Conservation (phyloP, 2,888 invertebrate species). For the Teleogryllus oceanicus region DNA sequence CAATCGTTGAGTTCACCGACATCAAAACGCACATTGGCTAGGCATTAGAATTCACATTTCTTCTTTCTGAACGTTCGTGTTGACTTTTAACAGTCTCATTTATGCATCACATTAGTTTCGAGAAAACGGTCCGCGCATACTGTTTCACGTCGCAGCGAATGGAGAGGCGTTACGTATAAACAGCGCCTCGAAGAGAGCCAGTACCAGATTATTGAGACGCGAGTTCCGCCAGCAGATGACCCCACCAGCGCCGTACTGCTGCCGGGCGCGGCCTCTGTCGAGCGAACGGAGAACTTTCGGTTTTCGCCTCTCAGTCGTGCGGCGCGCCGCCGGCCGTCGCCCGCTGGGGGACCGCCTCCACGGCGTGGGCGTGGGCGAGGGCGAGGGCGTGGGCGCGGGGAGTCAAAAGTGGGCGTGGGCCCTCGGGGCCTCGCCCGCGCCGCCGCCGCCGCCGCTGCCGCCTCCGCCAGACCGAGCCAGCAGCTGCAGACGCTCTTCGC, state of each 20-base stretch:
- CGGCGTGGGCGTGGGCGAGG: not conserved
- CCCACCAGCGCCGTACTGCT: not conserved
- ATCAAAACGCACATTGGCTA: too few species aligned
- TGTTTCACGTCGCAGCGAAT: too few species aligned
- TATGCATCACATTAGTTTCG: not conserved
- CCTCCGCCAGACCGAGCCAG: not conserved
- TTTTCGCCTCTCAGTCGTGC: not conserved
- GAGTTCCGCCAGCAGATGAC: not conserved
- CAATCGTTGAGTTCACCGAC: too few species aligned
- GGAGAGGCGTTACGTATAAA: too few species aligned
- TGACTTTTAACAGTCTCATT: not conserved
- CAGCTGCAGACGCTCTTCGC: not conserved
- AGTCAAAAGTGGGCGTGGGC: not conserved
- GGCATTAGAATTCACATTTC: too few species aligned
- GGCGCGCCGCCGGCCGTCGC: not conserved
- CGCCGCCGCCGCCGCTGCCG: not conserved
- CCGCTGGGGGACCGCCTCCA: not conserved
- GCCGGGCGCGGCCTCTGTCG: not conserved
- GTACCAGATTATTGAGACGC: not conserved
- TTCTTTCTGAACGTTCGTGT: not conserved
- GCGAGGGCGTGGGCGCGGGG: not conserved
- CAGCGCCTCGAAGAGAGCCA: too few species aligned
- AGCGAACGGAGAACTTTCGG: not conserved
- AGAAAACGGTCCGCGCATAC: too few species aligned
- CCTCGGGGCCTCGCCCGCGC: not conserved